Evolutionary conservation across 2,113 vertebrate species (phyloP).

Genomic region (Sapajus apella): DNA sequence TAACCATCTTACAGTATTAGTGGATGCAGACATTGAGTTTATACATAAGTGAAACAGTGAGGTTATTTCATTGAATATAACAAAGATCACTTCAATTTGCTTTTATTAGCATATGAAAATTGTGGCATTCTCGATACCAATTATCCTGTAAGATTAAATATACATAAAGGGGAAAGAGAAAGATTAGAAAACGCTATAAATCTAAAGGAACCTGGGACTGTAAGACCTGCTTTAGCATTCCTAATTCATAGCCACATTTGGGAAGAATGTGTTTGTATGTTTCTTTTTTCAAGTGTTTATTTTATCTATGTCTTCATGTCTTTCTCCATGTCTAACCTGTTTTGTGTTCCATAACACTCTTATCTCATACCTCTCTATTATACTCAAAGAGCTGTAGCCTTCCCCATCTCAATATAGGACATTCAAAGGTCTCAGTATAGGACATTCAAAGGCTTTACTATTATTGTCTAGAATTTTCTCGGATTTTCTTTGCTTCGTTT

Average conservation of each 20-base stretch:
- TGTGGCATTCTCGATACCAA: neutral
- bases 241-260: neutral
- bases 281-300: neutral
- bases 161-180: neutral
- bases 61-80: constrained; percentile 23
- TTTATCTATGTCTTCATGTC: neutral
- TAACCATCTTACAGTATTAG: neutral
- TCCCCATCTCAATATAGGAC: neutral
- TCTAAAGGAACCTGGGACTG: neutral
- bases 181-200: neutral
- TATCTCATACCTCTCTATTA: neutral
- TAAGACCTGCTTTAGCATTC: neutral
- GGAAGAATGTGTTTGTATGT: neutral
- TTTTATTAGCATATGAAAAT: constrained; percentile 22
- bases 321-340: neutral
- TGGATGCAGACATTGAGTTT: constrained; percentile 12
- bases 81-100: neutral
- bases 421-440: neutral
- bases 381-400: neutral
- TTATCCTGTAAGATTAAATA: neutral
- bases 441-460: neutral
- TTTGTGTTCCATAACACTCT: neutral
- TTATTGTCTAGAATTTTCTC: neutral
- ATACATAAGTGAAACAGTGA: constrained; percentile 3
- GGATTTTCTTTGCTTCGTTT: neutral